A percentile compares a stretch with the other conserved stretches of the same genome.
Conservation (phyloP, 64 coral and sea anemone species). For the Stylophora pistillata region DNA sequence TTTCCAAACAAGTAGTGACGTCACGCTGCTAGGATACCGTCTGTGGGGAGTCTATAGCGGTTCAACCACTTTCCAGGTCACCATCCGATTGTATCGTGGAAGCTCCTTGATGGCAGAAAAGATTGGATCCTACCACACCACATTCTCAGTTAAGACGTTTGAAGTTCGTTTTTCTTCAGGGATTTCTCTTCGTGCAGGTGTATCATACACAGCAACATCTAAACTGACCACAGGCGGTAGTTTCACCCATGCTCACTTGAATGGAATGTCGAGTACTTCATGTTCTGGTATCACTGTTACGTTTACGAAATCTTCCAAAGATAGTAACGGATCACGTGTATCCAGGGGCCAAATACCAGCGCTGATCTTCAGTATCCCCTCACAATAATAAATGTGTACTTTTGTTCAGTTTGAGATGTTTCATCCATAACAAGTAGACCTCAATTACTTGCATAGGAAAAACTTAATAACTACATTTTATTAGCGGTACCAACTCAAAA, state of each 20-base stretch:
- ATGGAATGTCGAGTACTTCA: neutral
- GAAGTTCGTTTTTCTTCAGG: constrained; percentile 37
- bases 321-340: neutral
- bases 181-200: constrained; percentile 15
- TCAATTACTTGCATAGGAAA: too few relatives aligned
- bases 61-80: constrained; percentile 17
- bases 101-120: constrained; percentile 29
- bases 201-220: constrained; percentile 34
- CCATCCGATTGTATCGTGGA: constrained; percentile 28
- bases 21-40: constrained; percentile 29
- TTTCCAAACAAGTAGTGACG: constrained; percentile 46
- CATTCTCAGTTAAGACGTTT: constrained; percentile 28
- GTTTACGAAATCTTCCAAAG: constrained; percentile 7
- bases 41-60: constrained; percentile 29
- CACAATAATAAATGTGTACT: too few relatives aligned
- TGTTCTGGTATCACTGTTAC: constrained; percentile 38
- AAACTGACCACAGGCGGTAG: neutral
- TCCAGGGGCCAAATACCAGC: neutral
- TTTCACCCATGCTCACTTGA: neutral
- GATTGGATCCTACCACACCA: constrained; percentile 42
- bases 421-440: too few relatives aligned
- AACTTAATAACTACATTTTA: too few relatives aligned
- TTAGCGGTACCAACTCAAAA: too few relatives aligned
- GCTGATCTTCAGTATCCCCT: too few relatives aligned
- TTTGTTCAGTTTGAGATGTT: too few relatives aligned